Evolutionary conservation across 2,797 vertebrate species (phyloP).

Genomic region (Danio albolineatus): DNA sequence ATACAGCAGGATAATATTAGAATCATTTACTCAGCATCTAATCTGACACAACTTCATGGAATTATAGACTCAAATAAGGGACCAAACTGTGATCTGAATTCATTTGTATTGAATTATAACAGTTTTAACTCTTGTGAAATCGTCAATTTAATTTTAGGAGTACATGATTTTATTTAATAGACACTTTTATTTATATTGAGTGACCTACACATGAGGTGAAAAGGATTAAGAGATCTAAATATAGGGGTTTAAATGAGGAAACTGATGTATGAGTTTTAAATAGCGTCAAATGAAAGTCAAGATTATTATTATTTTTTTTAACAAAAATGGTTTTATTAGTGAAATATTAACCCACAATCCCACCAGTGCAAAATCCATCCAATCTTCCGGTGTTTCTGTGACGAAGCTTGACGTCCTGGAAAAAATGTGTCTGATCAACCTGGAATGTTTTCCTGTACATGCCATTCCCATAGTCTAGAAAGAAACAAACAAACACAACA

Average conservation of each 20-base stretch:
- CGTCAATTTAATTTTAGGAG: no score
- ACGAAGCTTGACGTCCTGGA: conserved; percentile 25
- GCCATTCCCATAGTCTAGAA: conserved; percentile 48
- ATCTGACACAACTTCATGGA: no score
- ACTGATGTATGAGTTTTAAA: not conserved
- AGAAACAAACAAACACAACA: conserved; percentile 49
- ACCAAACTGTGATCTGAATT: no score
- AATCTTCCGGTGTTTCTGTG: conserved; percentile 58
- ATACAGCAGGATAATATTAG: no score
- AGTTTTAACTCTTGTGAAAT: not conserved
- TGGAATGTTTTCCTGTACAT: conserved; percentile 72
- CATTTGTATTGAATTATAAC: not conserved
- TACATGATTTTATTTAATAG: not conserved
- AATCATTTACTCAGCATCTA: no score
- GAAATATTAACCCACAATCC: conserved; percentile 68
- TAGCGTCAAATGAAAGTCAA: conserved; percentile 17
- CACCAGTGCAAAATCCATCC: conserved; percentile 73
- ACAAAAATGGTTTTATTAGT: conserved; percentile 78
- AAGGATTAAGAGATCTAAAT: not conserved
- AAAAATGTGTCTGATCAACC: conserved; percentile 36
- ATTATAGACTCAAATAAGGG: no score
- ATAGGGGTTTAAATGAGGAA: not conserved
- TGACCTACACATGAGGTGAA: not conserved
- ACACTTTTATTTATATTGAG: not conserved
- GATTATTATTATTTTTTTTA: conserved; percentile 60